phyloP scores from a whole-genome alignment of 2,888 invertebrate genomes.

The Catocala nupta region DNA sequence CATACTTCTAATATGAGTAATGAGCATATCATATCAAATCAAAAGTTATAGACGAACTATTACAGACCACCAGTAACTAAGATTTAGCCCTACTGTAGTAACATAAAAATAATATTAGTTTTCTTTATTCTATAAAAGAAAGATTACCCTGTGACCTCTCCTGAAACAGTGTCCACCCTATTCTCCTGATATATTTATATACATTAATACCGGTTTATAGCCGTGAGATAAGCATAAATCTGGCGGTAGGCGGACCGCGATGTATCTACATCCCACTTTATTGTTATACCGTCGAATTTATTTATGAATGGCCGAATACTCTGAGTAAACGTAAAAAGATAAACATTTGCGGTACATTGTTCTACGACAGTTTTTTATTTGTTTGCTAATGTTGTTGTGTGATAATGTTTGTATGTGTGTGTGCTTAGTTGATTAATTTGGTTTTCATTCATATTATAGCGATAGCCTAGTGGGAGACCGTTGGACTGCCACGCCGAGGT shows the following conservation, averaged over 20 bases:
- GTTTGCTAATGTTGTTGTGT: background rate
- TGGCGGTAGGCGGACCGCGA: slow-evolving; percentile 66
- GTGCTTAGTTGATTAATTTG: background rate
- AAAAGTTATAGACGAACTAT: too few relatives aligned
- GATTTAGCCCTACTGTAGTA: background rate
- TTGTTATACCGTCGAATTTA: slow-evolving; percentile 71
- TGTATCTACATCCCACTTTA: slow-evolving; percentile 75
- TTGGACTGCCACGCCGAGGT: too few relatives aligned
- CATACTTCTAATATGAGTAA: too few relatives aligned
- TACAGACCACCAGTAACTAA: background rate
- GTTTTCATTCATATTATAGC: too few relatives aligned
- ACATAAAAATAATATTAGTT: background rate
- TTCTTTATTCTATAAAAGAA: slow-evolving; percentile 1
- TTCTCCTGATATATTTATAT: slow-evolving; percentile 79
- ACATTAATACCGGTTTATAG: slow-evolving; percentile 81
- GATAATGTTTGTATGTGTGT: background rate
- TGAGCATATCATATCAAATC: too few relatives aligned
- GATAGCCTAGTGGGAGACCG: too few relatives aligned
- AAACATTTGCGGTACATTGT: slow-evolving; percentile 53
- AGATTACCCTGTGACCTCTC: slow-evolving; percentile 12
- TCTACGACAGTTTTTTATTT: slow-evolving; percentile 30
- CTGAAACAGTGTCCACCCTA: slow-evolving; percentile 39
- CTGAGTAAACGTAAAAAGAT: slow-evolving; percentile 56
- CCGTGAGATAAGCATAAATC: slow-evolving; percentile 80
- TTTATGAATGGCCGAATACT: slow-evolving; percentile 69